Evolutionary conservation across 2,888 invertebrate genomes (phyloP), one percentile per base, ranked within the genome.

Genomic region (Drosophila diplacantha): DNA sequence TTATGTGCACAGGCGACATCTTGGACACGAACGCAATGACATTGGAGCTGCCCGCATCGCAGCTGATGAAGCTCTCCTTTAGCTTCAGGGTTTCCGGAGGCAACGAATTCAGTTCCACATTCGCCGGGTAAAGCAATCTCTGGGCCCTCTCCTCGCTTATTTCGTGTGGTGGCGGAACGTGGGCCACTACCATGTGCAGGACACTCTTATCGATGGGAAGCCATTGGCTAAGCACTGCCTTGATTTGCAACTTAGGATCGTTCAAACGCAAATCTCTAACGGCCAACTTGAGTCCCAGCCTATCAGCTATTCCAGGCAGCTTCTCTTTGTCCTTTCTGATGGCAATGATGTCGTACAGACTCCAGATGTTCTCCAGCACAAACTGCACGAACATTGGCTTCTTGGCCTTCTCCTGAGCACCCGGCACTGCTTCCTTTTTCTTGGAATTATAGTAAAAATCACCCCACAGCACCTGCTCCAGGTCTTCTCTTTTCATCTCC

Each of bases 351-450:
- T 97, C 95, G 87, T 99, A 98, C 29, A 98, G 90, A 72, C 93
- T 91, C 94, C 97, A 96, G 44, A 99, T 90, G 81, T 96, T 97
- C 81, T 97, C 97, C 65, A 99, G 89, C 55, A 97, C 92, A 46
- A 98, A 91, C 87, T 96, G 96, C 2, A 96, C 96, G 89, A 98
- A 99, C 72, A 99, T 89, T 0, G 97, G 96, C 80, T 95, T 95
- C 85, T 97, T 97, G 0, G 95, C 95, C 86, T 95, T 96, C 73
- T 94, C 95, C 87, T 96, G 94, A 6, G 98, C 98, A 3, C 98
- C 97, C 85, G 92, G 92, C 90, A 93, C 90, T 47, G 96, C 93
- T 56, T 93, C 90, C 88, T 96, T 97, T 4, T 93, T 92, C 89
- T 97, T 97, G 3, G 91, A 87, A 85, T 96, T 95, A 43, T 96